Base-by-base conservation (phyloP, 2,888 invertebrate species). In the Leucophenga montana region DNA sequence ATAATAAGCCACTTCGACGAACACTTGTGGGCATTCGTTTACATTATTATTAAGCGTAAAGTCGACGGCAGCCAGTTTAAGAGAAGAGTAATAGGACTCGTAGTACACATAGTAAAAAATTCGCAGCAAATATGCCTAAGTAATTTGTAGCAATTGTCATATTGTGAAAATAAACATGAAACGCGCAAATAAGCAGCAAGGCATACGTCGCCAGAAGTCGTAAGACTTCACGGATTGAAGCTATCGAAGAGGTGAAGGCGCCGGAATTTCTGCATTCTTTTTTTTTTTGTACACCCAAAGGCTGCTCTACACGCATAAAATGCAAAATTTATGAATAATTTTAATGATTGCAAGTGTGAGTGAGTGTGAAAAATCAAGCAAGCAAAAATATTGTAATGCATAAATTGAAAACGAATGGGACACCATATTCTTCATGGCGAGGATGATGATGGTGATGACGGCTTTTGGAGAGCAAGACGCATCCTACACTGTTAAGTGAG, bases 141-240 rank as follows among this genome's bases (percentile, higher is more conserved):
- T 77, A 83, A 81, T 83, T 83, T 80, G 80, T 54, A 77, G 77
- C 82, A 81, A 81, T 81, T 81, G 81, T 83, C 83, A 75, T 73
- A 67, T 71, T 72, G 65, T 67, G 56, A 71, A 48, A 68, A 72
- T 56, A 72, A 31, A 20, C 54, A 44, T 53, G 53, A 13, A 50
- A 18, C 16, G 13, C 50, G 18, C 48, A 48, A 48, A 48, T 48
- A 50, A 50, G 16, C 50, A 50, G 50, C 50, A 50, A 57, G 20
- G 27, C 57, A 57, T 53, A 27, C 31, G 54, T 11, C 54, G 54
- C 54, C 54, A 20, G n/a, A n/a, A n/a, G 5, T 54, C 16, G 4
- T 27, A 27, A 57, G 27, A 5, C 57, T 57, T 27, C 31, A 22
- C 39, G 11, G 39, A 39, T 39, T 39, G 39, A 39, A 39, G 8